Evolutionary conservation across 1,140 invertebrate species (phyloP).

Genomic region (Monochamus saltuarius): DNA sequence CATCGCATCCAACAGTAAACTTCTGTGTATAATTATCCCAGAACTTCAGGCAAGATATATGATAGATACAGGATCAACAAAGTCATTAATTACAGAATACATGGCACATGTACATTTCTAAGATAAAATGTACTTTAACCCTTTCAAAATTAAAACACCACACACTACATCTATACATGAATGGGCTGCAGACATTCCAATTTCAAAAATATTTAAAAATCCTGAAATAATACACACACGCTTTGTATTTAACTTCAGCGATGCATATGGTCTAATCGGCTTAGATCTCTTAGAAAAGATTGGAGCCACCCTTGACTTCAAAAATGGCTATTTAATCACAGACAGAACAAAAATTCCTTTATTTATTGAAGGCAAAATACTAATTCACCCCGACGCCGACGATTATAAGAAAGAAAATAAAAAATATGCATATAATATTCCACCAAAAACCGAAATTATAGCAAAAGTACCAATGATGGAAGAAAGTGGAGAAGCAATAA

Average conservation of each 20-base stretch:
- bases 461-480: constrained; percentile 24
- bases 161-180: constrained; percentile 17
- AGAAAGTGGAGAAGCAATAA: constrained; percentile 11
- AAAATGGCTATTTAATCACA: constrained; percentile 2
- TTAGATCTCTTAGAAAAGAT: constrained; percentile 13
- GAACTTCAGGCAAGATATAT: constrained; percentile 22
- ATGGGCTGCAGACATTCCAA: background rate
- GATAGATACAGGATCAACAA: constrained; percentile 21
- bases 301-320: constrained; percentile 8
- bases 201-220: background rate
- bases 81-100: constrained; percentile 16
- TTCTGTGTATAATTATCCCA: constrained; percentile 18
- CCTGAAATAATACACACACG: constrained; percentile 2
- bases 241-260: constrained; percentile 17
- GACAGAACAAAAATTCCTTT: constrained; percentile 2
- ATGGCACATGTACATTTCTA: constrained; percentile 20
- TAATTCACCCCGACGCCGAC: background rate
- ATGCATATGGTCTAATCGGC: constrained; percentile 13
- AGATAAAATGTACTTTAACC: constrained; percentile 15
- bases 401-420: background rate
- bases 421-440: constrained; percentile 4
- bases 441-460: constrained; percentile 13
- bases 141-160: constrained; percentile 27
- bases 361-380: constrained; percentile 7
- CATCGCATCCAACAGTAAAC: background rate